Percentiles rank a stretch among this genome's conserved stretches.
Conservation (phyloP, 2,797 vertebrate genomes). For the Cynodonichthys magdalenae region DNA sequence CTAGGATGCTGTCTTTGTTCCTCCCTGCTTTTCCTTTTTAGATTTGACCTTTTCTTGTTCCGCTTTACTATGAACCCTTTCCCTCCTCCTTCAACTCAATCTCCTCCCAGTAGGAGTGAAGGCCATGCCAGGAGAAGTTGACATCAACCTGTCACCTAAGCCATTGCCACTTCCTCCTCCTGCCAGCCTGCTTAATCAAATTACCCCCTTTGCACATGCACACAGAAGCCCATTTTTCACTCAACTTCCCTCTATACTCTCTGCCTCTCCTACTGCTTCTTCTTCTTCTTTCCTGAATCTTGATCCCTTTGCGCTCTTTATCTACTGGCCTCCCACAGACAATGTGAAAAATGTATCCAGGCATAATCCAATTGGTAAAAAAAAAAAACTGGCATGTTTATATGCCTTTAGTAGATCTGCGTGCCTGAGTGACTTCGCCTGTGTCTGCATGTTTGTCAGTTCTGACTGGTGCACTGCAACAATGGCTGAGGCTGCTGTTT, state of each 20-base stretch:
- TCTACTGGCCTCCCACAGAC: constrained; percentile 22
- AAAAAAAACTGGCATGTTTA: not conserved
- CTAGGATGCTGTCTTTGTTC: not conserved
- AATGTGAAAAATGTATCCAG: constrained; percentile 23
- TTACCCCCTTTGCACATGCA: constrained; percentile 78
- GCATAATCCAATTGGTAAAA: constrained; percentile 12
- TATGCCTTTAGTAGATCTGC: constrained; percentile 7
- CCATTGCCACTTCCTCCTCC: constrained; percentile 81
- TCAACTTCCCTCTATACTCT: constrained; percentile 38
- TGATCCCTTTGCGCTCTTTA: constrained; percentile 27
- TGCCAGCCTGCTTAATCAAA: constrained; percentile 91
- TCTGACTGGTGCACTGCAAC: constrained; percentile 65
- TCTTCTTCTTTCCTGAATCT: constrained; percentile 28
- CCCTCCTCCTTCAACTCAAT: constrained; percentile 40
- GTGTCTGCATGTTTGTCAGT: constrained; percentile 12
- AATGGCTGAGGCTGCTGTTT: constrained; percentile 88
- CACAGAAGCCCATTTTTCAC: constrained; percentile 61
- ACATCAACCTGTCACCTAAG: constrained; percentile 81
- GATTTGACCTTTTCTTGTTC: constrained; percentile 32
- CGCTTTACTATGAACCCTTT: constrained; percentile 22
- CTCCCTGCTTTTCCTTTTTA: not conserved
- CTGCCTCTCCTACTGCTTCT: constrained; percentile 2
- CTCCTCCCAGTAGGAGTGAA: constrained; percentile 62
- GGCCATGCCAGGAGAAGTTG: constrained; percentile 76
- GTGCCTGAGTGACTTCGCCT: constrained; percentile 8